Percentiles rank a stretch among this genome's conserved stretches.
phyloP scores from a whole-genome alignment of 1,140 invertebrate genomes.

The Polyergus mexicanus region DNA sequence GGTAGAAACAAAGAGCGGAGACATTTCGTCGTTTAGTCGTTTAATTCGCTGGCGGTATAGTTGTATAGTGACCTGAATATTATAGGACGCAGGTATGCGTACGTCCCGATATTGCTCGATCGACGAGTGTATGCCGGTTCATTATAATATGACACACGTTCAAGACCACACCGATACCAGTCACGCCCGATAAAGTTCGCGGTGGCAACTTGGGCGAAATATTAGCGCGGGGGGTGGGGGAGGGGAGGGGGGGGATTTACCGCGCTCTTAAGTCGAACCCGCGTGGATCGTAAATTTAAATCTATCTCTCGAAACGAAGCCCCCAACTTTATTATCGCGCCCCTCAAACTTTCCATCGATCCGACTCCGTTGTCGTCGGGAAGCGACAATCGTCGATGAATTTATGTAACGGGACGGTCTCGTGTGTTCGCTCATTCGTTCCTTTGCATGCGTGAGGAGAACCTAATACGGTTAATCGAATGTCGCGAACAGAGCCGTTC shows the following conservation, averaged over 20 bases:
- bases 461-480: conserved; percentile 42
- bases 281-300: conserved; percentile 46
- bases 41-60: neutral
- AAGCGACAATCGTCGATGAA: conserved; percentile 33
- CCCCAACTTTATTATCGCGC: conserved; percentile 37
- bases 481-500: neutral
- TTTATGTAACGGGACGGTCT: conserved; percentile 29
- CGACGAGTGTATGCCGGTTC: neutral
- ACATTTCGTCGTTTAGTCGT: conserved; percentile 21
- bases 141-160: conserved; percentile 35
- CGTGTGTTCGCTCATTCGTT: neutral
- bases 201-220: conserved; percentile 13
- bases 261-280: conserved; percentile 43
- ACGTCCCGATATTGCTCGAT: neutral
- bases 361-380: neutral
- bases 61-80: conserved; percentile 4
- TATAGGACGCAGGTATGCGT: conserved; percentile 13
- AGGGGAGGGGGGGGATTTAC: conserved; percentile 50
- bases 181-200: conserved; percentile 48
- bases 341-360: conserved; percentile 47
- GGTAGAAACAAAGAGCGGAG: neutral
- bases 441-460: conserved; percentile 20
- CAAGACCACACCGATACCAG: conserved; percentile 43
- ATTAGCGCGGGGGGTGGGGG: conserved; percentile 11
- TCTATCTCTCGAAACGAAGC: conserved; percentile 50